Base-by-base conservation (phyloP, 2,797 vertebrate species). In the Phalloptychus januarius region DNA sequence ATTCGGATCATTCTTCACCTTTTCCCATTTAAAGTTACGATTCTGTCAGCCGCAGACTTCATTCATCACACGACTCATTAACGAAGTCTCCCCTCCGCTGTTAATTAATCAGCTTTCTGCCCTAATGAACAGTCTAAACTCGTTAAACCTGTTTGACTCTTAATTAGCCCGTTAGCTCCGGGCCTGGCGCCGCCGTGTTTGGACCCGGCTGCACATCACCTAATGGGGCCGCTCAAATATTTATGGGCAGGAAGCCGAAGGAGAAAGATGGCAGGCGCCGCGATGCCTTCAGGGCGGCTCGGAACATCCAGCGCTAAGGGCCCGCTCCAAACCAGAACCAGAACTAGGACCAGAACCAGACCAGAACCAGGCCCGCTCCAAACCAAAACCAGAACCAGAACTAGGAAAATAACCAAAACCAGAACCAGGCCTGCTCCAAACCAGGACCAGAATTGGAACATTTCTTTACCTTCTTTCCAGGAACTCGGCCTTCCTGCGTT, bases 211-310 rank as follows among this genome's bases (percentile, higher is more conserved):
- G n/a, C n/a, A n/a, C n/a, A n/a, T n/a, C n/a, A n/a, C n/a, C n/a
- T 93, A 92, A 93, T 93, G 91, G 90, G 79, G 83, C 85, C 88
- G 80, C 84, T 92, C 86, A 92, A 93, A 94, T 93, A 94, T 94
- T 93, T 88, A 94, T 93, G 85, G 85, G 78, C 90, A 91, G 92
- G 92, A 94, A 94, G 90, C 86, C 89, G 90, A 90, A 88, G 83
- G 86, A 79, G 91, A 92, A 83, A 89, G 88, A 90, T 85, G 79
- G 88, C 76, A 44, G 85, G 79, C 85, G 81, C 77, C 74, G 87
- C 89, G 86, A 87, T 89, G 86, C 88, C 85, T 89, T 88, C 86
- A 77, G 86, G 85, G 78, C 73, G 61, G 12, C 82, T 85, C 75
- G 82, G 76, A 81, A 79, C 78, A 25, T 77, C 75, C 58, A n/a